phyloP scores from a whole-genome alignment of 2,797 vertebrate species.

The Leptodon cayanensis region DNA sequence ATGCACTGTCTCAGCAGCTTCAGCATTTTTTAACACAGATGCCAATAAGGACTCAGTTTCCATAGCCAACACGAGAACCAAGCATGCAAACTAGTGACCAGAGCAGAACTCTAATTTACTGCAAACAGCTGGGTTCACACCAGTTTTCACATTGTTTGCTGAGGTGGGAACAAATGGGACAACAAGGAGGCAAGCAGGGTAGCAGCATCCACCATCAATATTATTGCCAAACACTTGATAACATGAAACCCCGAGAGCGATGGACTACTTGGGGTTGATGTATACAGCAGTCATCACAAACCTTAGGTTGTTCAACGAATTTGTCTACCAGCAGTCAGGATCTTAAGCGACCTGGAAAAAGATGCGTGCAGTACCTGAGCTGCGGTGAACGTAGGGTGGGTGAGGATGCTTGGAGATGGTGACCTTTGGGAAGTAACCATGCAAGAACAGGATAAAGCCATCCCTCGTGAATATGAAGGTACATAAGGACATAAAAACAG shows the following conservation, averaged over 20 bases:
- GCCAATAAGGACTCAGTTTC: background rate
- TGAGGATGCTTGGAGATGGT: background rate
- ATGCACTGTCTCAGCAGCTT: background rate
- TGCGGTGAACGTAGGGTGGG: background rate
- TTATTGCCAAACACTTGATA: background rate
- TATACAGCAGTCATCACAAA: background rate
- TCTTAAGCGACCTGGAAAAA: background rate
- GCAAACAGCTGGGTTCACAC: background rate
- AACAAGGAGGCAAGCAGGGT: background rate
- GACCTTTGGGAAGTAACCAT: background rate
- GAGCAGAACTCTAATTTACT: background rate
- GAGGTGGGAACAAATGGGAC: background rate
- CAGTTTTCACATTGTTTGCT: background rate
- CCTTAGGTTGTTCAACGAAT: background rate
- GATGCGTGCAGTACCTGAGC: accelerated
- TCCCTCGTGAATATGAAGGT: background rate
- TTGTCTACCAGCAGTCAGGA: background rate
- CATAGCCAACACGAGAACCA: background rate
- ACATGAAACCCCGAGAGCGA: accelerated
- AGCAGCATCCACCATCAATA: accelerated
- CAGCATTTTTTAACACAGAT: background rate
- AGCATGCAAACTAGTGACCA: background rate
- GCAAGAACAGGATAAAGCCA: background rate
- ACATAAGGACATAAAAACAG: background rate
- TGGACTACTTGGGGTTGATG: background rate